Conservation (phyloP, 2,113 vertebrate species). For the Hippocampus mohnikei region DNA sequence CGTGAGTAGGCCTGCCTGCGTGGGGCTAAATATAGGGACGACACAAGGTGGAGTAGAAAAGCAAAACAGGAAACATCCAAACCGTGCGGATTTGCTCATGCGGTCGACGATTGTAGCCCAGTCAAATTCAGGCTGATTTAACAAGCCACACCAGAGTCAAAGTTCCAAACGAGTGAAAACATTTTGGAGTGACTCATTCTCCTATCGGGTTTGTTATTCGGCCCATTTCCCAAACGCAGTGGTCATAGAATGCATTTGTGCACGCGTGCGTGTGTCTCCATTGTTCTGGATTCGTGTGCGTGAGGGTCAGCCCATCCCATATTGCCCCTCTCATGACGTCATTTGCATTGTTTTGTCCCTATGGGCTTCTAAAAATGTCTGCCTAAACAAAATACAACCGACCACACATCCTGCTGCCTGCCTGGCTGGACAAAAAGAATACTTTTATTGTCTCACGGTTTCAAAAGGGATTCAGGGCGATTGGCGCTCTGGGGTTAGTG, state of each 20-base stretch:
- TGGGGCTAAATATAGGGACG: constrained; percentile 84
- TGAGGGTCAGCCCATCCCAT: constrained; percentile 40
- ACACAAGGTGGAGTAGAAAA: constrained; percentile 74
- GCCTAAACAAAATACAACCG: constrained; percentile 59
- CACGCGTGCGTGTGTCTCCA: constrained; percentile 11
- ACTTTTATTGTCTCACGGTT: constrained; percentile 29
- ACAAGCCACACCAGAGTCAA: background rate
- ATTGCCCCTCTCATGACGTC: constrained; percentile 51
- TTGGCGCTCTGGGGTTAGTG: background rate
- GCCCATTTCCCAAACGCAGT: background rate
- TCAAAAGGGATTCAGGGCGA: background rate
- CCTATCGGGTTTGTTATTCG: background rate
- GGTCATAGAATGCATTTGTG: constrained; percentile 14
- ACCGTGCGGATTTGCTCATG: constrained; percentile 36
- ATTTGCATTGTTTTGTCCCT: constrained; percentile 68
- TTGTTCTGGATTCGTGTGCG: constrained; percentile 32
- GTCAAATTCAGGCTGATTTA: background rate
- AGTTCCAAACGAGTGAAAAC: background rate
- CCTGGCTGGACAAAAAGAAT: constrained; percentile 40
- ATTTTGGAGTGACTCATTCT: background rate
- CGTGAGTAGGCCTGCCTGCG: constrained; percentile 76
- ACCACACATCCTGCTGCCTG: constrained; percentile 62
- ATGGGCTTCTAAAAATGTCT: constrained; percentile 57
- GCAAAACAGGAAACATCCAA: constrained; percentile 78
- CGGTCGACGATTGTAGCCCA: background rate